Conservation (phyloP, 2,888 invertebrate genomes). For the Bhutanitis thaidina region DNA sequence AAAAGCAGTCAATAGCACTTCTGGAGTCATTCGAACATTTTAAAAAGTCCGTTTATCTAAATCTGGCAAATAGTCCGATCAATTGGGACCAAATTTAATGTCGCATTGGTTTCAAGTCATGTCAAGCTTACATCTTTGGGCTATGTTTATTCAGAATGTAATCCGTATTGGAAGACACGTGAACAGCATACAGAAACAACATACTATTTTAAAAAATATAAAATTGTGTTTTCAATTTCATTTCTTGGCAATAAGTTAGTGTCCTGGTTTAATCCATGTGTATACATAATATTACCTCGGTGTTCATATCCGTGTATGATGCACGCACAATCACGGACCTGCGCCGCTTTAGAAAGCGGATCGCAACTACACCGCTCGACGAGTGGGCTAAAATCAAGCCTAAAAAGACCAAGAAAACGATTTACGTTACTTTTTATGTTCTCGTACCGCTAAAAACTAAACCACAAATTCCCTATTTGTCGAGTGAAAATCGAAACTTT, state of each 20-base stretch:
- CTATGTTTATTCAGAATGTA: no score
- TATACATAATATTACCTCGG: constrained; percentile 38
- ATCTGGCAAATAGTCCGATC: no score
- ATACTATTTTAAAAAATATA: no score
- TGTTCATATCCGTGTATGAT: constrained; percentile 61
- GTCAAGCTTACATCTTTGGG: neutral
- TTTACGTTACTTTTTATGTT: constrained; percentile 31
- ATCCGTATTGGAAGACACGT: no score
- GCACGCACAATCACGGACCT: constrained; percentile 50
- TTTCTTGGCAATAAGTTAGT: neutral
- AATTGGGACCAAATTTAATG: no score
- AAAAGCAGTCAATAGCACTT: no score
- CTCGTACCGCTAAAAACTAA: constrained; percentile 1
- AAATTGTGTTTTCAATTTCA: no score
- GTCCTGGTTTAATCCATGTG: constrained; percentile 26
- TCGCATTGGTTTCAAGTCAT: neutral
- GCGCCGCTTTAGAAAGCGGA: constrained; percentile 70
- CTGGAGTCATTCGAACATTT: no score
- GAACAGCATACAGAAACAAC: no score
- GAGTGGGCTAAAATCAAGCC: constrained; percentile 47
- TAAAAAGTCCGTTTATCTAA: no score
- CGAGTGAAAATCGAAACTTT: constrained; percentile 41
- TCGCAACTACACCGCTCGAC: constrained; percentile 59
- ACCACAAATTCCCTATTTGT: neutral
- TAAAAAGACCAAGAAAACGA: constrained; percentile 39